Conservation (phyloP, 2,888 invertebrate genomes). For the Bombyx huttoni region DNA sequence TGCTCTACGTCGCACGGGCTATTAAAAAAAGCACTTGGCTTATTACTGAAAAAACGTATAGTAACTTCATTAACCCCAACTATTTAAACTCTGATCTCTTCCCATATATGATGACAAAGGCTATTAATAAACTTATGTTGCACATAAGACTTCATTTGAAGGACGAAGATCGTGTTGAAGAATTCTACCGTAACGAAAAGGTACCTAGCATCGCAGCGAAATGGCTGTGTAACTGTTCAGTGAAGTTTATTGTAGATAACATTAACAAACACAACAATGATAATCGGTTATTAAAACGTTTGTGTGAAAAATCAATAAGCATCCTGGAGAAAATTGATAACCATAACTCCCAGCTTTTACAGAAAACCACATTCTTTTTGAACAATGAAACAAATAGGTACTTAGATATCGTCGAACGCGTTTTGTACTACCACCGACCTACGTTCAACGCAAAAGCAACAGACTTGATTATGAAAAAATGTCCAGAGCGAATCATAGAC, state of each 20-base stretch:
- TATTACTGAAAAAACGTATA: constrained; percentile 35
- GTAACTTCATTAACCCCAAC: constrained; percentile 41
- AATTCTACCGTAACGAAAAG: constrained; percentile 31
- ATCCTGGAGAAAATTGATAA: constrained; percentile 18
- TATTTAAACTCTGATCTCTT: constrained; percentile 31
- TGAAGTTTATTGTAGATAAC: constrained; percentile 27
- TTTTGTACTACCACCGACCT: constrained; percentile 7
- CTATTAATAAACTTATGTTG: constrained; percentile 35
- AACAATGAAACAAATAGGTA: constrained; percentile 27
- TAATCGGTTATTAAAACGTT: constrained; percentile 24
- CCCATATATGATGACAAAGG: constrained; percentile 39
- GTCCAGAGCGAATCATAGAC: constrained; percentile 25
- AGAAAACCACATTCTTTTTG: constrained; percentile 23
- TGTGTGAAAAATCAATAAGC: constrained; percentile 32
- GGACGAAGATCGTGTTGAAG: constrained; percentile 36
- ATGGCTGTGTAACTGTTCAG: constrained; percentile 46
- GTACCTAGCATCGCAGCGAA: constrained; percentile 25
- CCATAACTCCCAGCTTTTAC: constrained; percentile 8
- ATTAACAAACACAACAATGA: constrained; percentile 19
- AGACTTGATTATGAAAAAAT: constrained; percentile 32
- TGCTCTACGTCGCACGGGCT: constrained; percentile 40
- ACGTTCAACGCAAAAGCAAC: constrained; percentile 32
- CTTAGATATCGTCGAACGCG: constrained; percentile 27
- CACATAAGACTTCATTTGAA: constrained; percentile 36
- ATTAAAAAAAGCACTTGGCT: constrained; percentile 42